These are phyloP conservation scores for Scaptodrosophila latifasciaeformis DNA, from an alignment of 2,888 invertebrate species.

Conservation along the genomic window DNA sequence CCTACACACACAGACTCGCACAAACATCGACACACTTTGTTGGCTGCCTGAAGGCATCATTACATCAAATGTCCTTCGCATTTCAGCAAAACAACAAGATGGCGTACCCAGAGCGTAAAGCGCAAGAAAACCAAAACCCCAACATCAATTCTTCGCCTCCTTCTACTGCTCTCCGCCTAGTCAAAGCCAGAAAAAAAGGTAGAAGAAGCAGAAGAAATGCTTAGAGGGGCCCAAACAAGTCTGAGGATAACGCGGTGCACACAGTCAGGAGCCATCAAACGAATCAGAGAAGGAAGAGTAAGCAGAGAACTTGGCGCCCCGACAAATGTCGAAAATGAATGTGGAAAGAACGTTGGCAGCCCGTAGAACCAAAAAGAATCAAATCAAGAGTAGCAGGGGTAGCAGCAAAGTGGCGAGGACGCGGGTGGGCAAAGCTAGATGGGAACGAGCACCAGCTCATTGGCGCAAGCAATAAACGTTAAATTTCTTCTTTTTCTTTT, in stretches of 20 bases:
- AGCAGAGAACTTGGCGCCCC: constrained; percentile 56
- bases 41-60: constrained; percentile 68
- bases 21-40: constrained; percentile 23
- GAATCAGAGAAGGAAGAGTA: constrained; percentile 20
- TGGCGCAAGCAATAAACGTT: constrained; percentile 69
- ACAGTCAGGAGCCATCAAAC: too few species aligned
- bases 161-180: constrained; percentile 18
- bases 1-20: constrained; percentile 37
- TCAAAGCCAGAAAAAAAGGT: constrained; percentile 30
- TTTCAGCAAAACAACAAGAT: constrained; percentile 69
- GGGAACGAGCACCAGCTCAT: constrained; percentile 54
- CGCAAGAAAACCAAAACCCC: constrained; percentile 15
- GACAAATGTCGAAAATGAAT: constrained; percentile 53
- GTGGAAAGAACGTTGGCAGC: constrained; percentile 20
- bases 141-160: constrained; percentile 20
- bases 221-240: background rate
- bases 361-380: too few species aligned
- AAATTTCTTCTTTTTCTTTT: constrained; percentile 48
- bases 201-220: constrained; percentile 5
- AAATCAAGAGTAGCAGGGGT: constrained; percentile 14
- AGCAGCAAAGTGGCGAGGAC: background rate
- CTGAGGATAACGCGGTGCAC: constrained; percentile 37
- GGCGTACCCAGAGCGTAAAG: constrained; percentile 33
- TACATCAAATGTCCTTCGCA: constrained; percentile 72
- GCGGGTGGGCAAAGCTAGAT: background rate